Conservation (phyloP, 2,113 vertebrate species). For the Chloropsis cyanopogon region DNA sequence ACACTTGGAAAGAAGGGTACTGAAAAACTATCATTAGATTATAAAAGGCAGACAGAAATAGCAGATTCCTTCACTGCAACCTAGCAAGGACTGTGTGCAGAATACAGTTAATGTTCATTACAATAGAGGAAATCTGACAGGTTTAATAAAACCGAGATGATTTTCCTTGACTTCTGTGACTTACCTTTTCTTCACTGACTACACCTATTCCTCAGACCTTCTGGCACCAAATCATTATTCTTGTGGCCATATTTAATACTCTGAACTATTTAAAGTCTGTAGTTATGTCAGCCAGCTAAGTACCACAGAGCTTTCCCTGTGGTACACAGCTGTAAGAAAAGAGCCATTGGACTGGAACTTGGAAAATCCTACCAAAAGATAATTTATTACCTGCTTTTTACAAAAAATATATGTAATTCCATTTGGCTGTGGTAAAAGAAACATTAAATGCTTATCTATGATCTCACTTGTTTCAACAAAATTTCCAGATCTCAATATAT, state of each 20-base stretch:
- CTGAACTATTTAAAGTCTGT: background rate
- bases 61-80: constrained; percentile 3
- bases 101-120: constrained; percentile 41
- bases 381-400: background rate
- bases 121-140: constrained; percentile 43
- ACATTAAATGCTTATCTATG: background rate
- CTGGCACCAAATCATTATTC: constrained; percentile 42
- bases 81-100: background rate
- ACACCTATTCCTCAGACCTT: constrained; percentile 35
- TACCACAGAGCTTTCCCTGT: background rate
- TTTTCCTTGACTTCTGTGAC: constrained; percentile 53
- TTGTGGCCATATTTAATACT: background rate
- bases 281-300: background rate
- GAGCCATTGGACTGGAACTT: background rate
- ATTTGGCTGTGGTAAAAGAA: background rate
- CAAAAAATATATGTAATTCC: background rate
- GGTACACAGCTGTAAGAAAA: background rate
- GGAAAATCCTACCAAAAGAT: background rate
- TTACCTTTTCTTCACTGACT: constrained; percentile 34
- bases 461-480: background rate
- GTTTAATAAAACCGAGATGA: constrained; percentile 41
- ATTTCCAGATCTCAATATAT: background rate
- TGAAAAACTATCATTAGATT: constrained; percentile 19
- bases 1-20: background rate
- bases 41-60: constrained; percentile 23